Base-by-base conservation (phyloP, 2,888 invertebrate species). In the Artemia sinica region DNA sequence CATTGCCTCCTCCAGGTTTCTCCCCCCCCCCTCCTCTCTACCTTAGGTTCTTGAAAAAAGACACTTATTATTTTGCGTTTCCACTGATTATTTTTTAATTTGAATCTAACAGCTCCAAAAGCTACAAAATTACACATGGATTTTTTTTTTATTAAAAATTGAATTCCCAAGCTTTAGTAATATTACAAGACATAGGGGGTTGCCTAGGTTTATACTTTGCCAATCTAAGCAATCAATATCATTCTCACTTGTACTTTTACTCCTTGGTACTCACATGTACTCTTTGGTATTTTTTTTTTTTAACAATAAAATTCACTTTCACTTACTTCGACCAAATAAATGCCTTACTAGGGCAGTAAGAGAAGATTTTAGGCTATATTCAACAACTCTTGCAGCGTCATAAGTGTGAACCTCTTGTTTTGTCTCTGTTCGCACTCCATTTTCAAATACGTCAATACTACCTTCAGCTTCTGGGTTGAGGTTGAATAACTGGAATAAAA, bases 351-450 rank as follows among this genome's bases (percentile, higher is more conserved):
- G 77, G 0, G 86, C 86, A 68, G 85, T 80, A 0, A 97, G 81
- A 68, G 86, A 84, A 3, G 79, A 81, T 78, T 97, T 95, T 72
- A 97, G 79, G 75, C 92, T 88, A 74, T 84, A 81, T 76, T 92
- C 92, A 81, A 94, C 85, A 49, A 92, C 77, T 78, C 90, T 88
- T 0, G 88, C 85, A 1, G 93, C 89, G 78, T 94, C 92, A 71
- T 89, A 78, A 0, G 89, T 88, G 76, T 96, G 94, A 73, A 85
- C 85, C 28, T 84, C 85, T 78, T 97, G 96, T 77, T 91, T 93
- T 66, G 83, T 82, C 8, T 76, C 71, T 71, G 72, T 78, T 73
- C 76, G 75, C 72, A 76, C 74, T 69, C 78, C 75, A 48, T 82
- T 80, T 74, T 89, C 89, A 78, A 90, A 89, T 73, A 89, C 79